These are phyloP conservation scores for Corythaixoides concolor DNA, from an alignment of 2,113 vertebrate species.

Conservation along the genomic window DNA sequence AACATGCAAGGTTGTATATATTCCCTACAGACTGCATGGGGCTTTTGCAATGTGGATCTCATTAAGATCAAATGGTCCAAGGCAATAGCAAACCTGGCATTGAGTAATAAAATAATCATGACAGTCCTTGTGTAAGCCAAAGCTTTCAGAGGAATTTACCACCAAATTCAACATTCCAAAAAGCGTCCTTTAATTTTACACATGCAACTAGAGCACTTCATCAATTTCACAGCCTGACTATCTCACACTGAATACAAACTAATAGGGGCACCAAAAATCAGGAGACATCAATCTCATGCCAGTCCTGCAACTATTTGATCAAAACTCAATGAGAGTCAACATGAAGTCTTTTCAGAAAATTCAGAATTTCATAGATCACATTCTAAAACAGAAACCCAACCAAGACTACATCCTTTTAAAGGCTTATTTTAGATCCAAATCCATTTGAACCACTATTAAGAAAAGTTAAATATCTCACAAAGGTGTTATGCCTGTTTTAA, in stretches of 20 bases:
- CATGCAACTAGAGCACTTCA: not conserved
- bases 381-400: not conserved
- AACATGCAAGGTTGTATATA: constrained; percentile 27
- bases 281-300: not conserved
- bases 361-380: not conserved
- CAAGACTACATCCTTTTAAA: not conserved
- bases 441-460: not conserved
- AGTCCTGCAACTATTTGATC: not conserved
- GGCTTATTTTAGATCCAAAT: not conserved
- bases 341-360: not conserved
- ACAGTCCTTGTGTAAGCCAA: not conserved
- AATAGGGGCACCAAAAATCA: not conserved
- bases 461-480: not conserved
- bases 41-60: constrained; percentile 10
- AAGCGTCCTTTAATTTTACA: not conserved
- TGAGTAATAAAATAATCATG: constrained; percentile 14
- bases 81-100: not conserved
- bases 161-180: not conserved
- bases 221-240: not conserved
- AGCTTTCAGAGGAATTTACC: constrained; percentile 13
- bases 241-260: not conserved
- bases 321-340: not conserved
- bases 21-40: not conserved
- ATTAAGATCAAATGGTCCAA: constrained; percentile 39
- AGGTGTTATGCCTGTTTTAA: not conserved